Base-by-base conservation (phyloP, 2,113 vertebrate species). In the Aptenodytes forsteri region DNA sequence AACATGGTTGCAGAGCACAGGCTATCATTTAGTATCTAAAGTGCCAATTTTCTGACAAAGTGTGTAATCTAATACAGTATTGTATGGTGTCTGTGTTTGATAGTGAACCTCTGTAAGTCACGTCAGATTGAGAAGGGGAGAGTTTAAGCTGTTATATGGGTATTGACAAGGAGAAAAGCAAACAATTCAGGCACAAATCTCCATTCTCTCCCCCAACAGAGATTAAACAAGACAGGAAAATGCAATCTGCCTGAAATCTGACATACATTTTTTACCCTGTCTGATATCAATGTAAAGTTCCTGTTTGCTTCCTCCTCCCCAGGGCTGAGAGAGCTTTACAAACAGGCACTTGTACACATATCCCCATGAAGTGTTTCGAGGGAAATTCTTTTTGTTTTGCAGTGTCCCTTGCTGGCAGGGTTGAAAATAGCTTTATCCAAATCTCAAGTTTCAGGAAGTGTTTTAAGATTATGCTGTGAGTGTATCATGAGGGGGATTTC, bases 21-120 rank as follows among this genome's bases (percentile, higher is more conserved):
- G 82, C 79, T 94, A 95, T 95, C 38, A 4, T 94, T 96, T 93
- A 93, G 85, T 89, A 82, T 82, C 84, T 89, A 55, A 96, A 96
- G 77, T 94, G 90, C 82, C 88, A 87, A 92, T 95, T 96, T 97
- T 96, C 95, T 97, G 85, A 92, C 93, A 97, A 95, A 96, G 32
- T 87, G 65, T 97, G 84, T 96, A 94, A 96, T 96, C 83, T 91
- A 92, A 92, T 93, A 90, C 25, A 83, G 62, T 67, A 83, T 77
- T 80, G 46, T 80, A 29, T 70, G 72, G 49, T 77, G 67, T 76
- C 76, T 89, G 38, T 79, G 50, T 93, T 93, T 87, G 95, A 91
- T 81, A 79, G 85, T 61, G 75, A 96, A 89, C 67, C 73, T 94
- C 71, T 89, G 49, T 79, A 92, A 95, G 34, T 97, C 94, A 96